phyloP scores from a whole-genome alignment of 2,888 invertebrate genomes.

The Cerastoderma edule region DNA sequence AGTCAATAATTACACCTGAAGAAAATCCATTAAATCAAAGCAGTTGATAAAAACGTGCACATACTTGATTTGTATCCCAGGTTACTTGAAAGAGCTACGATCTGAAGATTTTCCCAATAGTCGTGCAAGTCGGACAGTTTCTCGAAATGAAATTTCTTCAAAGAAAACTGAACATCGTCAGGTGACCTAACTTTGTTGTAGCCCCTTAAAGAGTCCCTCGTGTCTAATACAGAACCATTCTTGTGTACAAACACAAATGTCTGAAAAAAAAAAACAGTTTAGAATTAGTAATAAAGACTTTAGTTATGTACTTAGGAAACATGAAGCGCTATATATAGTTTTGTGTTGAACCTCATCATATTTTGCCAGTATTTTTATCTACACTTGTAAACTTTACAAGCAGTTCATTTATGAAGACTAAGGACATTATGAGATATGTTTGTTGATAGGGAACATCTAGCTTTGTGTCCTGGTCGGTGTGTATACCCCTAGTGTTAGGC shows the following conservation, averaged over 20 bases:
- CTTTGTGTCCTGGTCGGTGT: too few species aligned
- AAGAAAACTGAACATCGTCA: constrained; percentile 87
- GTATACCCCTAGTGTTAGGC: too few species aligned
- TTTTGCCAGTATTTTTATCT: background rate
- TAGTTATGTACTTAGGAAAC: too few species aligned
- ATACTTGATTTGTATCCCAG: constrained; percentile 84
- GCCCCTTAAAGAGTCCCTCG: constrained; percentile 87
- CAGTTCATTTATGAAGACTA: too few species aligned
- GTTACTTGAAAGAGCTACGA: constrained; percentile 88
- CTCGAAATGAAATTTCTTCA: constrained; percentile 86
- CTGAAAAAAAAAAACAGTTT: constrained; percentile 68
- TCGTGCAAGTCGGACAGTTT: constrained; percentile 86
- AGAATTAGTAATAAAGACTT: too few species aligned
- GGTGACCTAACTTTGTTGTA: constrained; percentile 88
- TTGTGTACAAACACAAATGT: constrained; percentile 88
- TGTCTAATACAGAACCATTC: constrained; percentile 87
- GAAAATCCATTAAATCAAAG: too few species aligned
- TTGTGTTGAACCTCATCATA: too few species aligned
- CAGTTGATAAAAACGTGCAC: too few species aligned
- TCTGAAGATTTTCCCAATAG: constrained; percentile 87
- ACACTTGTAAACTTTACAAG: background rate
- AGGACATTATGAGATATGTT: too few species aligned
- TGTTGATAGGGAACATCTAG: too few species aligned
- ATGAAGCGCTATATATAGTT: too few species aligned
- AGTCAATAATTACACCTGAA: too few species aligned